Base-by-base conservation (phyloP, 2,113 vertebrate genomes). In the Osmerus mordax region DNA sequence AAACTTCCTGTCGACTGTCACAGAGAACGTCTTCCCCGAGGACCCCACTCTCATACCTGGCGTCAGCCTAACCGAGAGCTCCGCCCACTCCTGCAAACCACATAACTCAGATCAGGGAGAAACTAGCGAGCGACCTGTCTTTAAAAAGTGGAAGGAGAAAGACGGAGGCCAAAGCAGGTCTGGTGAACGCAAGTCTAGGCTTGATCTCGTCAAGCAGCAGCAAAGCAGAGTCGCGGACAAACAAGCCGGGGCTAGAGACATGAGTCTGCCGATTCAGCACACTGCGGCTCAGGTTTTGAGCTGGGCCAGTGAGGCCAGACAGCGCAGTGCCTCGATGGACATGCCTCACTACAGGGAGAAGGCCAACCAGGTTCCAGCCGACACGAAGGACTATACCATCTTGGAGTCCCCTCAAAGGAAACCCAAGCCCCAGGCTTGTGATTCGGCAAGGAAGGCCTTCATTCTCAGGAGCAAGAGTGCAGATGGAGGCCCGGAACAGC, bases 171-270 rank as follows among this genome's bases (percentile, higher is more conserved):
- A 85, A 12, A 86, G 87, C 64, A 85, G 74, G 59, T 79, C 84
- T 13, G 77, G 83, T 67, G 93, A 93, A 41, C 91, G 86, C 32
- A 93, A 91, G 85, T 93, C 91, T 54, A 91, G 93, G 86, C 89
- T 92, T 2, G 91, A 91, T 70, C 87, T 89, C 73, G 91, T 94
- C 79, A 89, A 92, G 82, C 93, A 90, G 74, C 92, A 93, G 71
- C 90, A 93, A 61, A 90, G 87, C 18, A 87, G 88, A 78, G 72
- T 89, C 1, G 83, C 87, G 71, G 6, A n/a, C 14, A 84, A 78
- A 59, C 76, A 83, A 64, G 55, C 54, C 28, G 78, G 65, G 15
- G 9, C 62, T 15, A 76, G 62, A 36, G 73, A 86, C 4, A 3
- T 62, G 21, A 78, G 41, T 8, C 70, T 74, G 29, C 89, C 91